Conservation (phyloP, 2,113 vertebrate species). For the Gallinago paraguaiae region DNA sequence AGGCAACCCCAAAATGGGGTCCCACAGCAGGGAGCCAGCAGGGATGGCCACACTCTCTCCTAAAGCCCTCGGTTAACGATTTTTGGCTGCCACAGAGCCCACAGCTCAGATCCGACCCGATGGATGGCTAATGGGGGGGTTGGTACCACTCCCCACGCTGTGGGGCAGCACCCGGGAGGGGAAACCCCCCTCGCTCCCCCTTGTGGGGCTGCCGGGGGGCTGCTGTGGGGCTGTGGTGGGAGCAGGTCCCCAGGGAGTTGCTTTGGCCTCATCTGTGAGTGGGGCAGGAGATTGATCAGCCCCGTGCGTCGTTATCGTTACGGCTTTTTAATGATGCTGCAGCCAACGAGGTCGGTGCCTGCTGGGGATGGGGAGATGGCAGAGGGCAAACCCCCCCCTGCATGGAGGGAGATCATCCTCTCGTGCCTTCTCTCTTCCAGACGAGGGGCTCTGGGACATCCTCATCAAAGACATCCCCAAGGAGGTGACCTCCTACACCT, state of each 20-base stretch:
- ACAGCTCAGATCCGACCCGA: background rate
- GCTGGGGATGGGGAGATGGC: accelerated
- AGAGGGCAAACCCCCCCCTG: background rate
- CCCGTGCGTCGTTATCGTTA: accelerated
- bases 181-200: background rate
- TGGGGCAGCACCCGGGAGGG: background rate
- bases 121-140: background rate
- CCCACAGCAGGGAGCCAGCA: background rate
- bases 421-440: constrained; percentile 57
- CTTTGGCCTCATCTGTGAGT: background rate
- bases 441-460: constrained; percentile 97
- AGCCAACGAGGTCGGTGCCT: accelerated
- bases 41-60: background rate
- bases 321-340: background rate
- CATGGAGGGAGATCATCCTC: background rate
- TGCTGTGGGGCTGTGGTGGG: background rate
- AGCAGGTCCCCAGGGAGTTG: background rate
- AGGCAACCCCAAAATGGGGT: background rate
- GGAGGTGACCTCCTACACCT: constrained; percentile 94
- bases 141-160: accelerated
- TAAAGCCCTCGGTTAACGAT: background rate
- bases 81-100: background rate
- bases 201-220: background rate
- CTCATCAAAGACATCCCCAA: constrained; percentile 97
- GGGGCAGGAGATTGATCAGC: background rate